Base-by-base conservation (phyloP, 2,888 invertebrate species). In the Trisateles emortualis region DNA sequence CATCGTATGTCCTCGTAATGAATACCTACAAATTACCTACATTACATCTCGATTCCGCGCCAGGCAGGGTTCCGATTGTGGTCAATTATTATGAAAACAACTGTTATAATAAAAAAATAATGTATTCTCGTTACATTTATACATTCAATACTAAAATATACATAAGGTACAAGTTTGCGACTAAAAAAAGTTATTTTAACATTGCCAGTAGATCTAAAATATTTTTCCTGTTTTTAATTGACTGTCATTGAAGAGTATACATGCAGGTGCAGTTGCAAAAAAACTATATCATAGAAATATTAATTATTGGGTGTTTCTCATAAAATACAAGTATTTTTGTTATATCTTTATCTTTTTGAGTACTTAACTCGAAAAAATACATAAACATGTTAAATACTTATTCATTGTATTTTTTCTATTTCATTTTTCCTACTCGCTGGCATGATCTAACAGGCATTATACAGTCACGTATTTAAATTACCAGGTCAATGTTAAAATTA, bases 41-140 rank as follows among this genome's bases (percentile, higher is more conserved):
- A 22, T 39, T 24, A 40, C 19, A 22, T 32, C 47, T 35, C 53
- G 55, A 54, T 60, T 59, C 40, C 50, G 52, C 40, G n/a, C n/a
- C n/a, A n/a, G n/a, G n/a, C 35, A 49, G 26, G 48, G 68, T 29
- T 42, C 72, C 14, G 54, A 77, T 78, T 81, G 83, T 41, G 79
- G 77, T 73, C 65, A 65, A 78, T 74, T 64, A 72, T 60, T 55
- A 76, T 57, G 45, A 64, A 76, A 73, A 72, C 70, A 68, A 68
- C 47, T 47, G 32, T 38, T 42, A 22, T 48, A 64, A 54, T 54
- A 68, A 65, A 59, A 36, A 67, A 75, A 77, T 76, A 69, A 68
- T 74, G 66, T 73, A 72, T 70, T 74, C 46, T 52, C 16, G 14
- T 54, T 69, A 72, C 59, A 69, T 63, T 38, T 50, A 61, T 59